Conservation (phyloP, 2,113 vertebrate species). For the Bubalus kerabau region DNA sequence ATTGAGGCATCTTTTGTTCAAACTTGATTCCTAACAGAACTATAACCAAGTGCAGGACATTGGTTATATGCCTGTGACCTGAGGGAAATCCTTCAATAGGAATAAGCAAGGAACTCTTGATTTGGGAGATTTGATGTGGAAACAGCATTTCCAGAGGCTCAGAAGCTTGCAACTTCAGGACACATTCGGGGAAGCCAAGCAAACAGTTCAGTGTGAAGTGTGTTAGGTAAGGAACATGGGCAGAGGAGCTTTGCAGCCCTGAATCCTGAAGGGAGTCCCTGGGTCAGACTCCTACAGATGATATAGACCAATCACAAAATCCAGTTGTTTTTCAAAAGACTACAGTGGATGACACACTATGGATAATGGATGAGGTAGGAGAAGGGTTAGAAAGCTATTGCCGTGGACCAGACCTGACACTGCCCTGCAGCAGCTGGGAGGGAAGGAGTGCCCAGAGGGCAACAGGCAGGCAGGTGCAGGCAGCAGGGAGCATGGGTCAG, state of each 20-base stretch:
- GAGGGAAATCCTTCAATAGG: not conserved
- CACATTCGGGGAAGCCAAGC: not conserved
- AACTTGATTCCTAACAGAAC: not conserved
- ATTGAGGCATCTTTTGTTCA: too few relatives aligned
- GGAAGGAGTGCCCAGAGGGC: not conserved
- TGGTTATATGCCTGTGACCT: rapidly evolving
- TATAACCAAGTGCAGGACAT: not conserved
- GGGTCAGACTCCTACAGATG: too few relatives aligned
- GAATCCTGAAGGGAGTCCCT: not conserved
- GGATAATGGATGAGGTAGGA: not conserved
- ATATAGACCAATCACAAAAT: not conserved
- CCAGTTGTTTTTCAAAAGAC: not conserved
- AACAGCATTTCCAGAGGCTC: not conserved
- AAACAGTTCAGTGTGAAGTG: not conserved
- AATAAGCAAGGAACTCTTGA: not conserved
- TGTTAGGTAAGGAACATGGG: not conserved
- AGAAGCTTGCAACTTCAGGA: not conserved
- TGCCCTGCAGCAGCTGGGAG: rapidly evolving
- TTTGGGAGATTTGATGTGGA: not conserved
- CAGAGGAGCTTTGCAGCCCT: not conserved
- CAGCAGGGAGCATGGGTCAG: not conserved
- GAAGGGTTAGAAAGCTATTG: not conserved
- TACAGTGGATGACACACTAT: rapidly evolving
- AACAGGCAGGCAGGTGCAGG: not conserved
- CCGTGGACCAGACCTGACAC: constrained; percentile 82